A percentile compares a stretch with the other conserved stretches of the same genome.
phyloP scores from a whole-genome alignment of 2,888 invertebrate species.

The Diachrysia chrysitis region DNA sequence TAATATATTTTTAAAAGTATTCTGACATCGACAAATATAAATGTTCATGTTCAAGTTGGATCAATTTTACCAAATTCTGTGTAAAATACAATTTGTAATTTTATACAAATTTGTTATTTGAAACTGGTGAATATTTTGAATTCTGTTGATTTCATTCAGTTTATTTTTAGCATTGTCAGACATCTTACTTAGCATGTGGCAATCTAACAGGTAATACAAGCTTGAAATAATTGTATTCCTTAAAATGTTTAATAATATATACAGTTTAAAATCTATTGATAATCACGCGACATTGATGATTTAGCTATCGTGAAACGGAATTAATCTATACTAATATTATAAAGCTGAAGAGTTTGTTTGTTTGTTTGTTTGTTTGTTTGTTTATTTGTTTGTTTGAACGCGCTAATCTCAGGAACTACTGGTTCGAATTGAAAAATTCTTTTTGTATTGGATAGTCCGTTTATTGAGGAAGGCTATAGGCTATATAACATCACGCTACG shows the following conservation, averaged over 20 bases:
- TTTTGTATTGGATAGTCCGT: too few species aligned
- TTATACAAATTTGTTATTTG: slow-evolving; percentile 1
- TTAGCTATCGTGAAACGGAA: slow-evolving; percentile 46
- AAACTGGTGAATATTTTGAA: not conserved
- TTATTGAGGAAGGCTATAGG: too few species aligned
- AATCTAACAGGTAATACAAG: not conserved
- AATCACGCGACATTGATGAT: slow-evolving; percentile 47
- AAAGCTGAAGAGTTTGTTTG: too few species aligned
- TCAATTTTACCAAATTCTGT: slow-evolving; percentile 5
- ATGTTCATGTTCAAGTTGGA: slow-evolving; percentile 9
- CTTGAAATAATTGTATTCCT: not conserved
- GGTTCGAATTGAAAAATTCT: too few species aligned
- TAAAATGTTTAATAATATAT: slow-evolving; percentile 10
- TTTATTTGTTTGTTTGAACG: too few species aligned
- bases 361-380: too few species aligned
- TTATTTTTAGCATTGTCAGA: not conserved
- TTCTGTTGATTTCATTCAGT: not conserved
- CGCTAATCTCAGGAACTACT: too few species aligned
- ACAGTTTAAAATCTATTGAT: slow-evolving; percentile 39
- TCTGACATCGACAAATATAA: slow-evolving; percentile 8
- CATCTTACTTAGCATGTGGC: not conserved
- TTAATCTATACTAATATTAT: too few species aligned
- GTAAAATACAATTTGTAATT: not conserved
- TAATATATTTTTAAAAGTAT: slow-evolving; percentile 11
- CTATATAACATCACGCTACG: too few species aligned